Evolutionary conservation across 2,113 vertebrate genomes (phyloP).

Genomic region (Actenoides hombroni): DNA sequence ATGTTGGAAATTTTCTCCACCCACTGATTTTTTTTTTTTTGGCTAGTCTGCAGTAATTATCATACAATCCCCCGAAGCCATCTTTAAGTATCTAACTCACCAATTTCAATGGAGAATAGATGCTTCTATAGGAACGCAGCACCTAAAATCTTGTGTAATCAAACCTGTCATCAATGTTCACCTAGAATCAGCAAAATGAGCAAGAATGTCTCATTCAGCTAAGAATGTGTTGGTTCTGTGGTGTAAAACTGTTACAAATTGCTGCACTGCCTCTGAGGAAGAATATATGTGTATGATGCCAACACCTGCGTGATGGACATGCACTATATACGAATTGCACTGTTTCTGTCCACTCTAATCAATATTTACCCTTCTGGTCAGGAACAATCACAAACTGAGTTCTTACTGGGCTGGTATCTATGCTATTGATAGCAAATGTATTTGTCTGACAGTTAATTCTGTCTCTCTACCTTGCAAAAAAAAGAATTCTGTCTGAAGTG

Average conservation of each 20-base stretch:
- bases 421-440: neutral
- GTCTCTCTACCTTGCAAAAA: neutral
- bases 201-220: neutral
- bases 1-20: neutral
- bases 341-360: neutral
- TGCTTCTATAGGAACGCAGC: neutral
- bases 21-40: neutral
- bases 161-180: fast-evolving
- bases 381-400: neutral
- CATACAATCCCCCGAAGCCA: neutral
- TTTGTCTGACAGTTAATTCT: neutral
- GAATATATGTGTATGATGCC: fast-evolving
- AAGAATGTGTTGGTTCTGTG: neutral
- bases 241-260: neutral
- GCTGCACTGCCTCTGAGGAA: neutral
- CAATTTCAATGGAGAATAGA: fast-evolving
- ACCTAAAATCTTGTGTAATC: neutral
- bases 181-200: neutral
- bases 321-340: neutral
- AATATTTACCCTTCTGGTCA: neutral
- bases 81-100: fast-evolving
- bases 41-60: neutral
- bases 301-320: neutral
- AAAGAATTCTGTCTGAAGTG: neutral
- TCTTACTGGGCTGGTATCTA: neutral